Conservation (phyloP, 1,140 invertebrate genomes). For the Mercenaria mercenaria region DNA sequence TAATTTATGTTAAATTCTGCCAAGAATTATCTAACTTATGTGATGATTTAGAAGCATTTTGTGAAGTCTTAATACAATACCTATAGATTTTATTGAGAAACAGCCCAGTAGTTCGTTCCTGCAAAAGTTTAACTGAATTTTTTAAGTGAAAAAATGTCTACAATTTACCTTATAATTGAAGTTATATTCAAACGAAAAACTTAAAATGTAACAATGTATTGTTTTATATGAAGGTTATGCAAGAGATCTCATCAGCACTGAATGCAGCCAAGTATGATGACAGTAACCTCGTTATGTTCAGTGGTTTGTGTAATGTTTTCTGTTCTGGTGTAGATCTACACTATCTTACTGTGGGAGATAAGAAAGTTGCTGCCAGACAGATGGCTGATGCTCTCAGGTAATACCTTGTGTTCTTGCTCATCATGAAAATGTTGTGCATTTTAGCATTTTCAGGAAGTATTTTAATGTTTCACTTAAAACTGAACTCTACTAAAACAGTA, state of each 20-base stretch:
- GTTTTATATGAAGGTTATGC: conserved; percentile 79
- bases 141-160: too few species aligned
- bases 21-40: too few species aligned
- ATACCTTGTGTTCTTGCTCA: not conserved
- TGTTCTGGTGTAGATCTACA: conserved; percentile 84
- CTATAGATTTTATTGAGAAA: too few species aligned
- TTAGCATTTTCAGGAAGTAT: not conserved
- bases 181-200: too few species aligned
- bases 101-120: too few species aligned
- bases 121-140: too few species aligned
- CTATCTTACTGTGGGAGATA: conserved; percentile 80
- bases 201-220: too few species aligned
- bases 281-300: conserved; percentile 84
- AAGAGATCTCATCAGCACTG: conserved; percentile 82
- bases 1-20: too few species aligned
- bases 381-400: conserved; percentile 84
- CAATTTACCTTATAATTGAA: too few species aligned
- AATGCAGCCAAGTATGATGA: conserved; percentile 85
- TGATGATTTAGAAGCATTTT: too few species aligned
- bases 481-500: too few species aligned
- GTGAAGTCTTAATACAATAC: too few species aligned
- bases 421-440: not conserved
- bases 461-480: not conserved
- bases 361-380: conserved; percentile 80
- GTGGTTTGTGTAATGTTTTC: conserved; percentile 83